Percentiles rank a stretch among this genome's conserved stretches.
Evolutionary conservation across 2,797 vertebrate genomes (phyloP).

Genomic region (Tapirus indicus): DNA sequence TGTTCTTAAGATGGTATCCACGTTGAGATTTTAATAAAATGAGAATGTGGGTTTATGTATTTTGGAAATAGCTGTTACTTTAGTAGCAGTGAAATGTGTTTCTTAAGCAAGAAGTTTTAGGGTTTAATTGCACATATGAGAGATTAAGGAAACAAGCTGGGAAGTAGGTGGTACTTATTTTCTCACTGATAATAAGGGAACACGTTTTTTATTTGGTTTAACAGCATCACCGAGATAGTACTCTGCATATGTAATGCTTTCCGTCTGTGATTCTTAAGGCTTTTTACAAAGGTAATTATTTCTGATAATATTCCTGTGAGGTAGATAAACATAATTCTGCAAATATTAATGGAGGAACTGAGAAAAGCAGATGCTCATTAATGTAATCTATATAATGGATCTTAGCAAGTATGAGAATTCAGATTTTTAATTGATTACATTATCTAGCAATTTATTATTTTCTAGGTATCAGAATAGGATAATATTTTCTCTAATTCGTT

Average conservation of each 20-base stretch:
- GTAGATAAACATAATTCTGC: slow-evolving; percentile 58
- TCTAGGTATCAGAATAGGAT: background rate
- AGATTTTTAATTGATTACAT: slow-evolving; percentile 28
- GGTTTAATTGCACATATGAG: slow-evolving; percentile 65
- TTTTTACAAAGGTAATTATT: slow-evolving; percentile 67
- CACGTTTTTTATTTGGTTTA: slow-evolving; percentile 48
- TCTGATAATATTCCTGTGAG: slow-evolving; percentile 46
- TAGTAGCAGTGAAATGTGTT: slow-evolving; percentile 3
- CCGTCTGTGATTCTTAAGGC: slow-evolving; percentile 57
- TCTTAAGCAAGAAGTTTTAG: slow-evolving; percentile 62
- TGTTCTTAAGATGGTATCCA: slow-evolving; percentile 73
- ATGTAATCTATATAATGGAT: background rate
- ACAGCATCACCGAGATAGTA: slow-evolving; percentile 32
- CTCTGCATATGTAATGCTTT: slow-evolving; percentile 37
- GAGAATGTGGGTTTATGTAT: slow-evolving; percentile 69
- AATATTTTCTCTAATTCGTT: slow-evolving; percentile 46
- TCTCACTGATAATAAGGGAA: slow-evolving; percentile 57
- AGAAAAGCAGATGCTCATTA: background rate
- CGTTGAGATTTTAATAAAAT: slow-evolving; percentile 74
- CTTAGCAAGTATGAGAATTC: background rate
- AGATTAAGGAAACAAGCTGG: slow-evolving; percentile 68
- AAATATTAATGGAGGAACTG: slow-evolving; percentile 48
- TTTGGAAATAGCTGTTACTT: slow-evolving; percentile 67
- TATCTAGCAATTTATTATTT: slow-evolving; percentile 27
- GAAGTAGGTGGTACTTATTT: slow-evolving; percentile 68